Evolutionary conservation across 2,113 vertebrate genomes (phyloP).

Genomic region (Percopsis transmontana): DNA sequence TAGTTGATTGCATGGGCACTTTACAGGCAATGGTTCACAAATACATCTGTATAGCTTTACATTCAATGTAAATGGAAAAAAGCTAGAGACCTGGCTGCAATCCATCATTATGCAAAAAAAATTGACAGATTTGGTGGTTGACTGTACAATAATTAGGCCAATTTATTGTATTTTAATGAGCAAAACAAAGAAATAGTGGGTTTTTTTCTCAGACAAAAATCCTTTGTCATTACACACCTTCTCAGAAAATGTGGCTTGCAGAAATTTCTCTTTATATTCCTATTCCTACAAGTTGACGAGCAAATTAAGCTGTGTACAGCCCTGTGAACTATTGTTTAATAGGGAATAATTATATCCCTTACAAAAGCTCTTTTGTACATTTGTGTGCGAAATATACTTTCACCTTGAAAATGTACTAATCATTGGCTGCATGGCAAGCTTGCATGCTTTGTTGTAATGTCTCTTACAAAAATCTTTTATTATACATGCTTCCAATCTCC

Average conservation of each 20-base stretch:
- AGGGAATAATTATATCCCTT: constrained; percentile 12
- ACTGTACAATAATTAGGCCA: background rate
- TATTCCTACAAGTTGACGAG: constrained; percentile 1
- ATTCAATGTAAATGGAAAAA: background rate
- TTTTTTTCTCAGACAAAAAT: too few species aligned
- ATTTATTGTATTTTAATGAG: background rate
- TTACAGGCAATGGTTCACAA: constrained; percentile 60
- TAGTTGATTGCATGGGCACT: constrained; percentile 65
- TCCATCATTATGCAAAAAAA: constrained; percentile 15
- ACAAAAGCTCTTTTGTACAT: constrained; percentile 18
- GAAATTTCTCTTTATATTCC: constrained; percentile 19
- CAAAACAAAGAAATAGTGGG: too few species aligned
- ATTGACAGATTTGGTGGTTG: constrained; percentile 8
- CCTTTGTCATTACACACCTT: background rate
- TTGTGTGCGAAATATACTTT: constrained; percentile 39
- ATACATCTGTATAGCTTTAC: constrained; percentile 18
- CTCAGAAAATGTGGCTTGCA: constrained; percentile 33
- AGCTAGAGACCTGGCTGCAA: constrained; percentile 4
- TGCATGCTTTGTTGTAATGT: constrained; percentile 55
- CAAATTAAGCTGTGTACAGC: constrained; percentile 25
- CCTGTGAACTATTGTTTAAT: constrained; percentile 66
- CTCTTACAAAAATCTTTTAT: constrained; percentile 6
- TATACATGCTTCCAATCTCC: constrained; percentile 14
- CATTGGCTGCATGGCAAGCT: constrained; percentile 57
- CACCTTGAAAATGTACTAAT: constrained; percentile 45